Evolutionary conservation across 2,113 vertebrate species (phyloP).

Genomic region (Nannobrachium achirus): DNA sequence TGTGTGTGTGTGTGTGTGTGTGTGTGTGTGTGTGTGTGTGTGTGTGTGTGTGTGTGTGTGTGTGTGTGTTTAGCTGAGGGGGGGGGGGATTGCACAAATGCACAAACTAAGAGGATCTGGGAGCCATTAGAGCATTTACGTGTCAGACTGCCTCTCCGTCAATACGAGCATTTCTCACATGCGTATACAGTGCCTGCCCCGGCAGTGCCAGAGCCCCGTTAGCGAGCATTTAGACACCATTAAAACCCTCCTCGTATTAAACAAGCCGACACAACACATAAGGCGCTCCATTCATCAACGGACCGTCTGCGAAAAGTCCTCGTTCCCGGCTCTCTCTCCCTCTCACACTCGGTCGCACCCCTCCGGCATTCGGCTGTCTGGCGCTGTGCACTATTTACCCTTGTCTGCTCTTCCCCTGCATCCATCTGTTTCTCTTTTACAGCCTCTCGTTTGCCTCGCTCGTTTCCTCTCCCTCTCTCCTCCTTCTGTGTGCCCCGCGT

Average conservation of each 20-base stretch:
- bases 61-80: no score
- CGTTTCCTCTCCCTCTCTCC: neutral
- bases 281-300: constrained; percentile 58
- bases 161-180: neutral
- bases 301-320: constrained; percentile 43
- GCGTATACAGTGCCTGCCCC: constrained; percentile 26
- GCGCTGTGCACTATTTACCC: constrained; percentile 50
- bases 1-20: no score
- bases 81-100: neutral
- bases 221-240: constrained; percentile 62
- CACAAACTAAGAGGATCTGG: constrained; percentile 54
- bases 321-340: constrained; percentile 35
- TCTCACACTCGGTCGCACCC: neutral
- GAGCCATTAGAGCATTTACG: constrained; percentile 65
- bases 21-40: no score
- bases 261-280: constrained; percentile 62
- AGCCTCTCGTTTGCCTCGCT: neutral
- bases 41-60: no score
- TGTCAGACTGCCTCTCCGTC: constrained; percentile 48
- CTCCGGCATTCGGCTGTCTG: constrained; percentile 25
- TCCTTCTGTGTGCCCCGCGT: constrained; percentile 8
- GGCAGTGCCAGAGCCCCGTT: constrained; percentile 45
- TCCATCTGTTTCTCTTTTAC: constrained; percentile 1
- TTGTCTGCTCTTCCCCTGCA: constrained; percentile 19
- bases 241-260: constrained; percentile 63